A percentile compares a stretch with the other conserved stretches of the same genome.
phyloP scores from a whole-genome alignment of 2,797 vertebrate species.

The Acipenser oxyrinchus region DNA sequence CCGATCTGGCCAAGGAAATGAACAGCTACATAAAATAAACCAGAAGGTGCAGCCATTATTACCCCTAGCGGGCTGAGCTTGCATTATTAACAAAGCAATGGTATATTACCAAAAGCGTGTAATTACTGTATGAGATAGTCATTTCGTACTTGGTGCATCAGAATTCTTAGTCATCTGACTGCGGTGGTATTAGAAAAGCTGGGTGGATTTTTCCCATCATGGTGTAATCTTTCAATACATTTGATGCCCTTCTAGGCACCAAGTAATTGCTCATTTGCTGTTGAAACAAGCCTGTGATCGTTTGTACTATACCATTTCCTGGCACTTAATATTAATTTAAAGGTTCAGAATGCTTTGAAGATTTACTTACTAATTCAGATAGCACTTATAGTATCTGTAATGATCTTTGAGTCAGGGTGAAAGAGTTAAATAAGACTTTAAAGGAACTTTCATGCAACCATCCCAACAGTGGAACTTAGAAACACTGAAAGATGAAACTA shows the following conservation, averaged over 20 bases:
- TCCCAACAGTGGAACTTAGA: too few relatives aligned
- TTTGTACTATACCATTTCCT: slow-evolving; percentile 9
- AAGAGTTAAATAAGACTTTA: too few relatives aligned
- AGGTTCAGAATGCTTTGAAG: slow-evolving; percentile 19
- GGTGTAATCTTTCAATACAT: slow-evolving; percentile 7
- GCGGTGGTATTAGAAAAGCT: neutral
- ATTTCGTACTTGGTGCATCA: slow-evolving; percentile 3
- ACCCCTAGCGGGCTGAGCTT: too few relatives aligned
- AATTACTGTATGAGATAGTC: slow-evolving; percentile 3
- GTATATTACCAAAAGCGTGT: slow-evolving; percentile 5
- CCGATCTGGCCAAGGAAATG: too few relatives aligned
- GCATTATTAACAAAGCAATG: neutral
- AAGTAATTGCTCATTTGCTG: slow-evolving; percentile 16
- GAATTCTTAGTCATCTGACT: slow-evolving; percentile 16
- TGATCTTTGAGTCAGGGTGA: too few relatives aligned
- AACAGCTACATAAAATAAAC: too few relatives aligned
- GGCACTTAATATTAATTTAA: slow-evolving; percentile 19
- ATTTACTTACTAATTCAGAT: slow-evolving; percentile 22
- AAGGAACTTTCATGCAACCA: too few relatives aligned
- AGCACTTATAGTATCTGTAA: slow-evolving; percentile 3
- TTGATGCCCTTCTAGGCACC: slow-evolving; percentile 13
- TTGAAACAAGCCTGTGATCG: slow-evolving; percentile 19
- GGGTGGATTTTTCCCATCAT: neutral
- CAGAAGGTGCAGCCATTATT: too few relatives aligned
- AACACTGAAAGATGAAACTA: too few relatives aligned